phyloP scores from a whole-genome alignment of 2,888 invertebrate species.

The Watsonalla cultraria region DNA sequence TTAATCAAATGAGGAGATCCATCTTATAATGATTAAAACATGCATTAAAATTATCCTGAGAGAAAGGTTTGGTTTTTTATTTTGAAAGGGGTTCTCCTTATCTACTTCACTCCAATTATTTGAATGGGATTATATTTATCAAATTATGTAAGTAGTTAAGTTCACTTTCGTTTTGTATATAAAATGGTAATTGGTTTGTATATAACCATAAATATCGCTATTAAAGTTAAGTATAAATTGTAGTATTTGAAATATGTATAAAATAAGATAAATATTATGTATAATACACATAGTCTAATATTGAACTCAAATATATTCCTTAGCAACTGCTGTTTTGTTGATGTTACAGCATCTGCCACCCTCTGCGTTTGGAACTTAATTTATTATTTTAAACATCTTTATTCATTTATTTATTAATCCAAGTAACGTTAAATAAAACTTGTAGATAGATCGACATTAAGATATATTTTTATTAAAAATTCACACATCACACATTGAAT shows the following conservation, averaged over 20 bases:
- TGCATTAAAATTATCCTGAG: background rate
- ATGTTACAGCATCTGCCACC: background rate
- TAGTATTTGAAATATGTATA: slow-evolving; percentile 46
- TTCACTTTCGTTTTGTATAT: slow-evolving; percentile 35
- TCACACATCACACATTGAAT: slow-evolving; percentile 57
- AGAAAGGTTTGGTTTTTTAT: background rate
- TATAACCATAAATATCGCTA: slow-evolving; percentile 14
- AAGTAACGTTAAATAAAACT: no score
- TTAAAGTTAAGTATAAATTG: slow-evolving; percentile 25
- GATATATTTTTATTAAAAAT: slow-evolving; percentile 60
- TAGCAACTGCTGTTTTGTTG: slow-evolving; percentile 15
- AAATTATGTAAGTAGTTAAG: slow-evolving; percentile 12
- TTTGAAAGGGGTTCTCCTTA: background rate
- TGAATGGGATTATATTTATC: slow-evolving; percentile 4
- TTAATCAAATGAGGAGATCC: background rate
- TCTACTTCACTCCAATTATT: background rate
- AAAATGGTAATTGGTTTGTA: slow-evolving; percentile 29
- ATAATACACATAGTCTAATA: slow-evolving; percentile 54
- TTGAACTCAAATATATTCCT: slow-evolving; percentile 61
- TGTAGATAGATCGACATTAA: slow-evolving; percentile 1
- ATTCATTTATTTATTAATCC: no score
- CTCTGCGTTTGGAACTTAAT: background rate
- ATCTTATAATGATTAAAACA: background rate
- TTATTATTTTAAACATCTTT: no score
- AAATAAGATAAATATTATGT: slow-evolving; percentile 42